phyloP scores from a whole-genome alignment of 2,113 vertebrate genomes.

The Argyrosomus japonicus region DNA sequence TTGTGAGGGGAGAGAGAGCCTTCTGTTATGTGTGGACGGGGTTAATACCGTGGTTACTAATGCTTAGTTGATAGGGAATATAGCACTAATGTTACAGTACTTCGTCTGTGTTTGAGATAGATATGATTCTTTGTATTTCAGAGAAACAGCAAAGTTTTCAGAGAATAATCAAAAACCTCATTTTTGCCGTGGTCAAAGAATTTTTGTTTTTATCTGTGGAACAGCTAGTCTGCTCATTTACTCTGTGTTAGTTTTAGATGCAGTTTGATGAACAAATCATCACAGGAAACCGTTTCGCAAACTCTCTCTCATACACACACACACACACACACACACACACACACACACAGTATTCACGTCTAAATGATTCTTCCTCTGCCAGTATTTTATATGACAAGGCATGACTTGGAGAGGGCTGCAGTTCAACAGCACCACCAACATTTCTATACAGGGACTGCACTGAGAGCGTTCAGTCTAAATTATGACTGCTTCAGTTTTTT shows the following conservation, averaged over 20 bases:
- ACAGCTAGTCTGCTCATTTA: neutral
- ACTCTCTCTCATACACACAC: constrained; percentile 7
- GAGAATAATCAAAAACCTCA: neutral
- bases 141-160: neutral
- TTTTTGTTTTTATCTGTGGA: neutral
- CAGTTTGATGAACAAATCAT: neutral
- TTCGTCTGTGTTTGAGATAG: neutral
- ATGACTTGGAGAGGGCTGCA: constrained; percentile 37
- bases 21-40: neutral
- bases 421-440: constrained; percentile 79
- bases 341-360: neutral
- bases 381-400: constrained; percentile 3
- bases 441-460: constrained; percentile 61
- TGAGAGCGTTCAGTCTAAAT: neutral
- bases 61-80: neutral
- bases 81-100: too few relatives aligned
- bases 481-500: neutral
- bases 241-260: neutral
- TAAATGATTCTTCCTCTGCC: constrained; percentile 30
- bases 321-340: neutral
- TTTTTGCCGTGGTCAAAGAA: neutral
- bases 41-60: neutral
- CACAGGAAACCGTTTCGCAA: constrained; percentile 3
- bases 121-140: too few relatives aligned
- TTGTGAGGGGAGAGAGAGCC: neutral